Conservation (phyloP, 2,113 vertebrate genomes). For the Pelecanoides urinatrix region DNA sequence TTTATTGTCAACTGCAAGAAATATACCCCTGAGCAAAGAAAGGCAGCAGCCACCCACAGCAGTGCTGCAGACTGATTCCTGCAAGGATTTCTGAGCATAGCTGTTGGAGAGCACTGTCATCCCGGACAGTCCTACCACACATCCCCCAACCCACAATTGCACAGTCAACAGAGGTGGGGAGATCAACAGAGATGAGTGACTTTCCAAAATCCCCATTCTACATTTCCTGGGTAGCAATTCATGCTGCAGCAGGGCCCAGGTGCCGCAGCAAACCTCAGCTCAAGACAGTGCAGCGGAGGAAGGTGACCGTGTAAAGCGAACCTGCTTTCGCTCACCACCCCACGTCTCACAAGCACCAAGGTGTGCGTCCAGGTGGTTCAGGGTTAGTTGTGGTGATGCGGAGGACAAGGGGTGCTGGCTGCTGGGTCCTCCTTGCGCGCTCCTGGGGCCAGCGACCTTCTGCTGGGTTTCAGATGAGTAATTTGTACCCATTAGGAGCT, state of each 20-base stretch:
- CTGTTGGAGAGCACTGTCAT: not conserved
- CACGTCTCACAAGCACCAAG: not conserved
- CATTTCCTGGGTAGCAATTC: not conserved
- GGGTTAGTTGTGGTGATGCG: not conserved
- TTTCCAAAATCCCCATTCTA: not conserved
- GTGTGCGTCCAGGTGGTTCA: not conserved
- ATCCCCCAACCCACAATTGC: not conserved
- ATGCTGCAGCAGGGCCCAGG: too few species aligned
- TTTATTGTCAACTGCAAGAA: constrained; percentile 73
- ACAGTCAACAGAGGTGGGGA: not conserved
- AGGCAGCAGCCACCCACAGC: not conserved
- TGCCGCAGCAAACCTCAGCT: not conserved
- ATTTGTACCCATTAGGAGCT: not conserved
- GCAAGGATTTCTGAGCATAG: not conserved
- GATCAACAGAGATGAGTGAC: not conserved
- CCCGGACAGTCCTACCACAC: not conserved
- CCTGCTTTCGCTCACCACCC: not conserved
- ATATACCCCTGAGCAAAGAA: constrained; percentile 37
- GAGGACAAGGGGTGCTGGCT: not conserved
- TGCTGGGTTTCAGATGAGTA: not conserved
- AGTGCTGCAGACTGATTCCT: not conserved
- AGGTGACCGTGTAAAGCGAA: not conserved
- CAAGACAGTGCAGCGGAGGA: not conserved
- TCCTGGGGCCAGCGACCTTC: not conserved
- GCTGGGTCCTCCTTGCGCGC: not conserved